Conservation (phyloP, 1,140 invertebrate genomes). For the Drosophila persimilis region DNA sequence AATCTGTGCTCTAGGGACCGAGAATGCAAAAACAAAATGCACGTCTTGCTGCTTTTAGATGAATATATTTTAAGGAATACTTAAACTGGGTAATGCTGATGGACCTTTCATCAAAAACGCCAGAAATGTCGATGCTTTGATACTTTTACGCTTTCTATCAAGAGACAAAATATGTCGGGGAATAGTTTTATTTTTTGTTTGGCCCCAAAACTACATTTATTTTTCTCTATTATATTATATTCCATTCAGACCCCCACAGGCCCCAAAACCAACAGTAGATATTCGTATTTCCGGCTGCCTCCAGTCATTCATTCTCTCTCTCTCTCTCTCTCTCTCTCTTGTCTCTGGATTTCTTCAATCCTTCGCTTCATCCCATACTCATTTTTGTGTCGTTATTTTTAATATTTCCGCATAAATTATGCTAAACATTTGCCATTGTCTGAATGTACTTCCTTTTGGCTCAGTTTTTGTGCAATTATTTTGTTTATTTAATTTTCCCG, state of each 20-base stretch:
- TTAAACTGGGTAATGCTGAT: too few relatives aligned
- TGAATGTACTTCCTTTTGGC: constrained; percentile 8
- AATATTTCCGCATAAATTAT: constrained; percentile 55
- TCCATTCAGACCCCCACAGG: constrained; percentile 3
- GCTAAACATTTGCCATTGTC: constrained; percentile 46
- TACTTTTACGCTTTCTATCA: too few relatives aligned
- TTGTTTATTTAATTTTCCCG: constrained; percentile 19
- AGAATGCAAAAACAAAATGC: too few relatives aligned
- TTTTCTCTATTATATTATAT: neutral
- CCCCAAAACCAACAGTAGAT: constrained; percentile 9
- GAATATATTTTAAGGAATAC: too few relatives aligned
- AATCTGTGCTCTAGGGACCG: too few relatives aligned
- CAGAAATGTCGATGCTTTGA: too few relatives aligned
- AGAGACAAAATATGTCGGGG: too few relatives aligned
- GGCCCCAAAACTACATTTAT: neutral
- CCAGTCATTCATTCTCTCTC: neutral
- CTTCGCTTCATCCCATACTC: constrained; percentile 5
- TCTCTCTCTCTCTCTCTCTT: constrained; percentile 2
- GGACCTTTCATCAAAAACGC: too few relatives aligned
- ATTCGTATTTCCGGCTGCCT: constrained; percentile 30
- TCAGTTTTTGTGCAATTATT: neutral
- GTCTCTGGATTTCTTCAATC: constrained; percentile 24
- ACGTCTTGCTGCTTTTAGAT: too few relatives aligned
- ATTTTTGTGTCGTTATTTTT: constrained; percentile 34
- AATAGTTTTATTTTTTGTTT: too few relatives aligned